Conservation (phyloP, 2,797 vertebrate genomes). For the Falco novaeseelandiae region DNA sequence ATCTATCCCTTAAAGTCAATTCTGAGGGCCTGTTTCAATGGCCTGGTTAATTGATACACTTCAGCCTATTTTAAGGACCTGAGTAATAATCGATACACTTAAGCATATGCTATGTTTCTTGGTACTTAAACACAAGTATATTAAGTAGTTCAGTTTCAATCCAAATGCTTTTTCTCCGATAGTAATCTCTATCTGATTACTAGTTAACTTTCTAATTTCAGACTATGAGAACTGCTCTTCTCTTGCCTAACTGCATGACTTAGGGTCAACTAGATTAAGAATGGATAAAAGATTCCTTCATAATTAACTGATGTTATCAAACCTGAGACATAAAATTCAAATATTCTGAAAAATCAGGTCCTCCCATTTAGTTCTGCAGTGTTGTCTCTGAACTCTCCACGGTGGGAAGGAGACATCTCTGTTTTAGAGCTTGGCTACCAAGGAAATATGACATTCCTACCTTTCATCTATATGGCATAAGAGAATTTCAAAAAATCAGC, state of each 20-base stretch:
- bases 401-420: neutral
- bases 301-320: conserved; percentile 36
- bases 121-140: neutral
- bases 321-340: neutral
- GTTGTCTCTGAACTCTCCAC: neutral
- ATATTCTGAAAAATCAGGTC: neutral
- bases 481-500: neutral
- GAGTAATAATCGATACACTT: neutral
- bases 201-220: neutral
- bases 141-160: neutral
- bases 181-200: neutral
- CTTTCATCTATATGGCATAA: neutral
- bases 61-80: neutral
- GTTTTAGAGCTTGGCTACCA: neutral
- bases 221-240: neutral
- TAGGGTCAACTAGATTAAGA: neutral
- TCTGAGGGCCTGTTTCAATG: neutral
- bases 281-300: neutral
- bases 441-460: neutral
- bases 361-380: neutral
- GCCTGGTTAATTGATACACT: neutral
- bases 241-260: neutral
- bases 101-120: neutral
- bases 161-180: neutral
- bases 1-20: neutral